phyloP scores from a whole-genome alignment of 2,113 vertebrate genomes.

The Blennius ocellaris region DNA sequence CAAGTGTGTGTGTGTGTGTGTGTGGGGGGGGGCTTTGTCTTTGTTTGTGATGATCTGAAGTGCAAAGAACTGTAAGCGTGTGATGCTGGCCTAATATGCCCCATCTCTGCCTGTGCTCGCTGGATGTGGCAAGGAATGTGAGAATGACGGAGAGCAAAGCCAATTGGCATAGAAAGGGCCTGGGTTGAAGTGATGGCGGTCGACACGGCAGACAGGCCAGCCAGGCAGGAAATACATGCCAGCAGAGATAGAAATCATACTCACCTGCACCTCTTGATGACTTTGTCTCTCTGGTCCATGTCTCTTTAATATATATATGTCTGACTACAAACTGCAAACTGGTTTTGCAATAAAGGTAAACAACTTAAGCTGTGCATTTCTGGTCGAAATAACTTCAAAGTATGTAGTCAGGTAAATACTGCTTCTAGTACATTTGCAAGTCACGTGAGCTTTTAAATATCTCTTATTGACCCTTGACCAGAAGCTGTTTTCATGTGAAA shows the following conservation, averaged over 20 bases:
- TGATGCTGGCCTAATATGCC: conserved; percentile 24
- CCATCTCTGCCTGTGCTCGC: conserved; percentile 30
- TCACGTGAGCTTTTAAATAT: conserved; percentile 5
- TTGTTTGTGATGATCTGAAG: conserved; percentile 11
- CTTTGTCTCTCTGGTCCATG: conserved; percentile 38
- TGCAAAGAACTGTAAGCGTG: conserved; percentile 23
- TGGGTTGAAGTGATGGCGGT: conserved; percentile 65
- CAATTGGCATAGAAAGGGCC: conserved; percentile 46
- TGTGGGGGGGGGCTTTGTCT: not conserved
- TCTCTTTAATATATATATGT: not conserved
- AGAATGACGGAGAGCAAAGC: conserved; percentile 39
- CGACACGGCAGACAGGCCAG: conserved; percentile 64
- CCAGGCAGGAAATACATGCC: conserved; percentile 60
- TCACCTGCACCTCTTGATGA: conserved; percentile 52
- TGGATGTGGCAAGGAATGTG: conserved; percentile 41
- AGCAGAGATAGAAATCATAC: conserved; percentile 51
- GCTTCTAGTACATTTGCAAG: not conserved
- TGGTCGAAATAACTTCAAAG: not conserved
- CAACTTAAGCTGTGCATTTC: conserved; percentile 17
- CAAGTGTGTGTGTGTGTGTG: conserved; percentile 6
- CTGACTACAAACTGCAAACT: conserved; percentile 3
- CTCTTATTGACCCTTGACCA: conserved; percentile 16
- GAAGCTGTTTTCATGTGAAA: not conserved
- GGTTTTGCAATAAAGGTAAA: not conserved
- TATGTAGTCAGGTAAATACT: not conserved